A percentile compares a stretch with the other conserved stretches of the same genome.
phyloP scores from a whole-genome alignment of 2,888 invertebrate species.

The Athrips mouffetella region DNA sequence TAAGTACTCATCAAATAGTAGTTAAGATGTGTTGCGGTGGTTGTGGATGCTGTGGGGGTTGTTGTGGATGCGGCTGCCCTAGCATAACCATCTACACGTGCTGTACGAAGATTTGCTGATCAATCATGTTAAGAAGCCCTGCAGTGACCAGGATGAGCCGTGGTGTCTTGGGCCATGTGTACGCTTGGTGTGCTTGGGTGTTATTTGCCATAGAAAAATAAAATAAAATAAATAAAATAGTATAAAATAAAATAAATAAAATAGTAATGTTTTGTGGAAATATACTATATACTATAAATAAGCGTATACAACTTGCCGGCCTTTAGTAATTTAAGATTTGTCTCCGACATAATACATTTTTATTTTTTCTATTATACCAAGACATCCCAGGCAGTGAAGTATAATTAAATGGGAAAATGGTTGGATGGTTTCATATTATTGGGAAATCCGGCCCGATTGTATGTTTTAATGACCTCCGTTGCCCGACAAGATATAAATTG shows the following conservation, averaged over 20 bases:
- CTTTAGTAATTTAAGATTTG: no score
- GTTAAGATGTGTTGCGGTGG: slow-evolving; percentile 48
- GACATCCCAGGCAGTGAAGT: no score
- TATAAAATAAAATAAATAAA: no score
- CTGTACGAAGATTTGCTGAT: slow-evolving; percentile 24
- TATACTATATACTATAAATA: slow-evolving; percentile 35
- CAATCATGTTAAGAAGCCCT: not conserved
- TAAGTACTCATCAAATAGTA: no score
- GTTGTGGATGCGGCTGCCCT: slow-evolving; percentile 38
- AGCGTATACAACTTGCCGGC: slow-evolving; percentile 21
- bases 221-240: no score
- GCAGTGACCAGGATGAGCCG: not conserved
- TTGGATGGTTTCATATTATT: no score
- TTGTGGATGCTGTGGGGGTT: slow-evolving; percentile 31
- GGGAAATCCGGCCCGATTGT: not conserved
- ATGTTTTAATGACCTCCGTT: not conserved
- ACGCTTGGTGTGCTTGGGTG: slow-evolving; percentile 23
- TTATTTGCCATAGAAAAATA: no score
- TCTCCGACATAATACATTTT: no score
- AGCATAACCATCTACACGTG: slow-evolving; percentile 41
- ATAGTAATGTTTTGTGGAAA: slow-evolving; percentile 42
- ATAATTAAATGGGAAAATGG: no score
- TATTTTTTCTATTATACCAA: no score
- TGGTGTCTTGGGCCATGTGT: slow-evolving; percentile 10
- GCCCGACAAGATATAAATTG: not conserved